Evolutionary conservation across 2,888 invertebrate genomes (phyloP).

Genomic region (Oasisia sp.): DNA sequence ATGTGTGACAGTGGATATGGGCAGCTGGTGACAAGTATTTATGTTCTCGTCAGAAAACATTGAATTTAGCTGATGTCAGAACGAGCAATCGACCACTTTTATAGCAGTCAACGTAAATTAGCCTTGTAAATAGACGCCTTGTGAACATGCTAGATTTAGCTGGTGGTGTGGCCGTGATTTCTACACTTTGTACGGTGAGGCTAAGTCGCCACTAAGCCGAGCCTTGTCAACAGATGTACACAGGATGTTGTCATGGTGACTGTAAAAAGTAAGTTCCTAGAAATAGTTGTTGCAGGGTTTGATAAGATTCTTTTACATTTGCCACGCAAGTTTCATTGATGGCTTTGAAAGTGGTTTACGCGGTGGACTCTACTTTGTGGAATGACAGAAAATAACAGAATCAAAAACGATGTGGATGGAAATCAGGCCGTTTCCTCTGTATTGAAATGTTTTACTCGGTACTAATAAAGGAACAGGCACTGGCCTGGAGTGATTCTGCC

Average conservation of each 20-base stretch:
- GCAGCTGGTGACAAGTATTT: neutral
- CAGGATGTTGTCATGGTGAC: neutral
- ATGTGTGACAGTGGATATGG: neutral
- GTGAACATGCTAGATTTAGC: neutral
- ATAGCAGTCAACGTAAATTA: neutral
- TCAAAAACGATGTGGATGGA: too few species aligned
- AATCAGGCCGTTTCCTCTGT: too few species aligned
- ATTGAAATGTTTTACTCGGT: too few species aligned
- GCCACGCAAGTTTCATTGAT: neutral
- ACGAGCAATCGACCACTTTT: neutral
- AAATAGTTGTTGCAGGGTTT: neutral
- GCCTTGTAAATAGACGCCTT: slow-evolving; percentile 6
- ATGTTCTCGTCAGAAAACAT: neutral
- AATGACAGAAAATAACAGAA: too few species aligned
- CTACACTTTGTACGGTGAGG: neutral
- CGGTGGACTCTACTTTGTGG: too few species aligned
- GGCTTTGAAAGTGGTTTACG: neutral
- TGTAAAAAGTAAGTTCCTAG: neutral
- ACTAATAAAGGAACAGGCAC: too few species aligned
- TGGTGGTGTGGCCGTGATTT: neutral
- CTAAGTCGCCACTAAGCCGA: neutral
- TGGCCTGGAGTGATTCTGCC: too few species aligned
- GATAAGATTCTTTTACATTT: neutral
- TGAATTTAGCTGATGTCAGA: neutral
- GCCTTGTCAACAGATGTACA: neutral